These are phyloP conservation scores for Palythoa heliodiscus DNA, from an alignment of 92 coral and sea anemone species.

Conservation along the genomic window DNA sequence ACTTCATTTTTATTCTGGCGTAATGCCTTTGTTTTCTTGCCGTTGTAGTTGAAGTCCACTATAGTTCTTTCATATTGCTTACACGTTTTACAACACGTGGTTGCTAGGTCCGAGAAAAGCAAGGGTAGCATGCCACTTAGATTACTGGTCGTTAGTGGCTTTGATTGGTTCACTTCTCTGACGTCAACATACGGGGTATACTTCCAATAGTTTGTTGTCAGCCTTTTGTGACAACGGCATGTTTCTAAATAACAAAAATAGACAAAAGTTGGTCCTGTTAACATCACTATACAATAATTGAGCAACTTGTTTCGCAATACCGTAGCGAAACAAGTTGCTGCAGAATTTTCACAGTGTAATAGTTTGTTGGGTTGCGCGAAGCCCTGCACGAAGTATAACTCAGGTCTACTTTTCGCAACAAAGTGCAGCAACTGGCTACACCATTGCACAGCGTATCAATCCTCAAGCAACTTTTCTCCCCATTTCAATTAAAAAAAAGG, in stretches of 20 bases:
- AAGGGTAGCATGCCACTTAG: constrained; percentile 78
- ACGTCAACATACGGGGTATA: constrained; percentile 74
- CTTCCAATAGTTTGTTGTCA: constrained; percentile 75
- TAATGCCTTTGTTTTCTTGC: constrained; percentile 56
- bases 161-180: not conserved
- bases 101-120: constrained; percentile 65
- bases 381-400: too few relatives aligned
- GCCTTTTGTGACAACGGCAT: constrained; percentile 71
- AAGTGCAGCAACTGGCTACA: too few relatives aligned
- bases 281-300: too few relatives aligned
- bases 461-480: too few relatives aligned
- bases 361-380: too few relatives aligned
- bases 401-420: too few relatives aligned
- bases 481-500: too few relatives aligned
- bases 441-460: too few relatives aligned
- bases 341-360: too few relatives aligned
- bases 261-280: too few relatives aligned
- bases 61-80: constrained; percentile 67
- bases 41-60: constrained; percentile 72
- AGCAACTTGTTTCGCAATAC: too few relatives aligned
- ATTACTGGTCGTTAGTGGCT: constrained; percentile 21
- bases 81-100: constrained; percentile 74
- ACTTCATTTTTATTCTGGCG: constrained; percentile 60
- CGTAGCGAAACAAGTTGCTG: too few relatives aligned
- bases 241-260: constrained; percentile 50